Evolutionary conservation across 2,113 vertebrate genomes (phyloP), one percentile per base, ranked within the genome.

Genomic region (Carollia perspicillata): DNA sequence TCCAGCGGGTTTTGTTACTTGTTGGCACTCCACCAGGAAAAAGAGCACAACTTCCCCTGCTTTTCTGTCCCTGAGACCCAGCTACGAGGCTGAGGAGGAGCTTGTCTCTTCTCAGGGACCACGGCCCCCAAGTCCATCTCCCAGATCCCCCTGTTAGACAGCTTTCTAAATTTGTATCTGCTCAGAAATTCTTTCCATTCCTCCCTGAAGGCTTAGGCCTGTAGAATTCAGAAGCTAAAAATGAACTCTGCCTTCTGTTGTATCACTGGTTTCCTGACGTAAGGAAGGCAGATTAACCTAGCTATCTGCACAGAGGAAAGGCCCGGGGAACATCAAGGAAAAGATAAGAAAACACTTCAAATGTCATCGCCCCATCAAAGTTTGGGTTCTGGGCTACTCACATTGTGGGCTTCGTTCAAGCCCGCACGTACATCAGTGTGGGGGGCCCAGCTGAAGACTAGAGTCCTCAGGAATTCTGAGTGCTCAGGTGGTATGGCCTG

Each of bases 171-270:
- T 97, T 78, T 72, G 66, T 95, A 58, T 85, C 81, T 66, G 42
- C 71, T 63, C 33, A 83, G 91, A 90, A 85, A 95, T 93, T 96
- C 94, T 94, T 97, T 90, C 89, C 94, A 89, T 95, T 94, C 66
- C 85, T 96, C 74, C 81, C 89, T 68, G 77, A 89, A 93, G 55
- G 66, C 81, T 83, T 83, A 89, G 33, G 84, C 89, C 95, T 84
- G 81, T 60, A 75, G 84, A 95, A 90, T 92, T 92, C 85, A 91
- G 77, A 93, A 93, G 74, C 93, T 97, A 96, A 96, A 97, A 97
- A 93, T 85, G 72, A 88, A 78, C 33, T 58, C 53, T 60, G 35
- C 72, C 20, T 96, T 95, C 77, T 95, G 95, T 83, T 30, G 5
- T 68, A 10, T 89, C 88, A 66, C 58, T 97, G 71, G 51, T 96